Evolutionary conservation across 2,113 vertebrate species (phyloP), one percentile per base, ranked within the genome.

Genomic region (Dipodomys merriami): DNA sequence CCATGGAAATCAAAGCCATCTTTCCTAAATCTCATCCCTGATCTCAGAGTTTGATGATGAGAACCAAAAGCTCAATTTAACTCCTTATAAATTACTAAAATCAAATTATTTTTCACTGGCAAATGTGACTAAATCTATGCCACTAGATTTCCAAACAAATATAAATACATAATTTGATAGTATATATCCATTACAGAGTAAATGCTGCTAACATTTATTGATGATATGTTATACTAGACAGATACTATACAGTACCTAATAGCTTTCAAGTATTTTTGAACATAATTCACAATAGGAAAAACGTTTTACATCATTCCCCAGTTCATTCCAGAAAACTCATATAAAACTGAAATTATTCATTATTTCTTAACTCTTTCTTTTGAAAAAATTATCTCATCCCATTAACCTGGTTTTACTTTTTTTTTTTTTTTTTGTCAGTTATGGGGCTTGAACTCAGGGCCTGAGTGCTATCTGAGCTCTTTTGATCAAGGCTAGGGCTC

Each of bases 281-380:
- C 35, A 88, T 11, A 88, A 83, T 76, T 16, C 44, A 93, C 23
- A 62, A 27, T 84, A 73, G 64, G 29, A 94, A 85, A 77, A 33
- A 79, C 20, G 80, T 82, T 81, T 68, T 81, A 67, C 16, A 71
- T 74, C 35, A 49, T 44, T 69, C 46, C 16, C 10, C 12, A 85
- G 5, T 57, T 72, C n/a, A 82, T 68, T 23, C 19, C 22, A 69
- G 86, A 86, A 81, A 6, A 86, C 49, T 13, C 60, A 11, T 15
- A 4, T 30, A 74, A 67, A 94, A 68, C 23, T 60, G 6, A 90
- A 90, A 86, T 22, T 18, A n/a, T 74, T 82, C 67, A 80, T 7
- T 90, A 79, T 65, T 44, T 79, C 68, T 62, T 68, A 60, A 74
- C 20, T 78, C 80, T 81, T 65, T 79, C 27, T 15, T 85, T 69